phyloP scores from a whole-genome alignment of 2,113 vertebrate species.

The Craseonycteris thonglongyai region DNA sequence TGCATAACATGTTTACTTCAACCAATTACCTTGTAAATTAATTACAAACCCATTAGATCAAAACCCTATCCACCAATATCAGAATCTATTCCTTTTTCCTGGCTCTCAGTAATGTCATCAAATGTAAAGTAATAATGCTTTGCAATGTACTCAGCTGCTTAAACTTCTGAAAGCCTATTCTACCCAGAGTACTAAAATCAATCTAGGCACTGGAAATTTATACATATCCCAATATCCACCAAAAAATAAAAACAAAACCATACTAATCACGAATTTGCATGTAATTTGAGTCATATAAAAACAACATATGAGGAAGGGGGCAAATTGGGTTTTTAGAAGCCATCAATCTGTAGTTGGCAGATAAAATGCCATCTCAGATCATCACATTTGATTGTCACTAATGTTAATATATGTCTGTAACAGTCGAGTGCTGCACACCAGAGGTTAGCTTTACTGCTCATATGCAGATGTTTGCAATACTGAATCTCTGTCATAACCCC shows the following conservation, averaged over 20 bases:
- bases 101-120: background rate
- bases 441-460: slow-evolving; percentile 71
- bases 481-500: slow-evolving; percentile 60
- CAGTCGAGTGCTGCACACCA: slow-evolving; percentile 23
- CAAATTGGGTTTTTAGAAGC: slow-evolving; percentile 34
- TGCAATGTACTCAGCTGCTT: background rate
- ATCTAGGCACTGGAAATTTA: slow-evolving; percentile 37
- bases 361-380: slow-evolving; percentile 61
- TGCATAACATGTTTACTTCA: background rate
- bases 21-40: slow-evolving; percentile 25
- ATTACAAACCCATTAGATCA: background rate
- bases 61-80: background rate
- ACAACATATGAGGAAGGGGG: slow-evolving; percentile 46
- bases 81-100: background rate
- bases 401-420: slow-evolving; percentile 66
- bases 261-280: slow-evolving; percentile 33
- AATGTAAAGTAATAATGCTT: background rate
- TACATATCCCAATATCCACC: background rate
- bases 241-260: slow-evolving; percentile 1
- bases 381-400: slow-evolving; percentile 69
- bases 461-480: slow-evolving; percentile 68
- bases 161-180: slow-evolving; percentile 34
- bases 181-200: slow-evolving; percentile 22
- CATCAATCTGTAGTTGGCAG: slow-evolving; percentile 61
- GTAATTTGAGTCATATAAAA: slow-evolving; percentile 42